phyloP scores from a whole-genome alignment of 2,888 invertebrate species.

The Tetrapedia diversipes region DNA sequence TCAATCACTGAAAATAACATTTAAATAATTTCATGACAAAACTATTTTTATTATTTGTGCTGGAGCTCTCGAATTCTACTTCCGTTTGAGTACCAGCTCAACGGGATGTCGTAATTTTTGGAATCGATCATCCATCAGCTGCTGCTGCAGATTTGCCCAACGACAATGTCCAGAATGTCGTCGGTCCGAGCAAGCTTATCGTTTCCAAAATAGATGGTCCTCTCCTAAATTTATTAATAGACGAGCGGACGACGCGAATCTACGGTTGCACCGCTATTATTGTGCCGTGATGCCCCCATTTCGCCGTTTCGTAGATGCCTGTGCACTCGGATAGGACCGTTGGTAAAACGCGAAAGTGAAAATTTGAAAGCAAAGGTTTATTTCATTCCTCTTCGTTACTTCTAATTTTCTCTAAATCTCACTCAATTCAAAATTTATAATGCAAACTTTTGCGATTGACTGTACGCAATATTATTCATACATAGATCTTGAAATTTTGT shows the following conservation, averaged over 20 bases:
- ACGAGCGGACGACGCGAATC: constrained; percentile 72
- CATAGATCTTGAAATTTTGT: too few species aligned
- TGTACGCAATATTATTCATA: too few species aligned
- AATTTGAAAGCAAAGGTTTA: neutral
- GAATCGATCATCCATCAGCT: too few species aligned
- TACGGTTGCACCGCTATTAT: constrained; percentile 75
- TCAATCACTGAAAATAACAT: too few species aligned
- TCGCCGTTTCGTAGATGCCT: constrained; percentile 45
- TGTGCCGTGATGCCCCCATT: constrained; percentile 69
- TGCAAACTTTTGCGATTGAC: too few species aligned
- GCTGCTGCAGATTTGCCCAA: neutral
- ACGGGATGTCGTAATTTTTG: too few species aligned
- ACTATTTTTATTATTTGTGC: too few species aligned
- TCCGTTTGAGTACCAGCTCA: constrained; percentile 22
- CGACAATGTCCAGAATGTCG: constrained; percentile 36
- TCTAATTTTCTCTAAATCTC: too few species aligned
- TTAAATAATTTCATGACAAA: too few species aligned
- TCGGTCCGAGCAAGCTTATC: constrained; percentile 61
- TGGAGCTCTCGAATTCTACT: too few species aligned
- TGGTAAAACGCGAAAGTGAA: neutral
- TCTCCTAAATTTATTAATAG: constrained; percentile 77
- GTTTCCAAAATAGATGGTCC: constrained; percentile 75
- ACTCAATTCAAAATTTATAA: too few species aligned
- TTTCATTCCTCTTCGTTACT: too few species aligned
- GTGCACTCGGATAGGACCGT: neutral